Evolutionary conservation across 2,888 invertebrate genomes (phyloP).

Genomic region (Eledona agricola): DNA sequence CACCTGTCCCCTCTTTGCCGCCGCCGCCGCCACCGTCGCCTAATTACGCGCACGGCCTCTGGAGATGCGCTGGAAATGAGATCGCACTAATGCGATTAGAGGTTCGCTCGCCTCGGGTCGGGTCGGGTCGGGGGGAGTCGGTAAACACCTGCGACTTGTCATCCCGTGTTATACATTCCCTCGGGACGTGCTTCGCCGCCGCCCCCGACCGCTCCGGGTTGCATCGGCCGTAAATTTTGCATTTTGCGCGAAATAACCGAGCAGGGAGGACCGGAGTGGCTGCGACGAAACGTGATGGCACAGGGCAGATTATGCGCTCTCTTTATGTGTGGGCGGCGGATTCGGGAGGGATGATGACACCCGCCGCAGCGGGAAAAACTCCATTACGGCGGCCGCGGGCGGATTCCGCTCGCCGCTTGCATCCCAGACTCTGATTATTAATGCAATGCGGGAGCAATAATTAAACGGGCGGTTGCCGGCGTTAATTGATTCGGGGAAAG

Average conservation of each 20-base stretch:
- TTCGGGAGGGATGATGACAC: slow-evolving; percentile 11
- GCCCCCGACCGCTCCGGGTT: slow-evolving; percentile 31
- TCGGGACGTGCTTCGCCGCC: slow-evolving; percentile 50
- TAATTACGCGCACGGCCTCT: slow-evolving; percentile 50
- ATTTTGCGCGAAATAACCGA: slow-evolving; percentile 46
- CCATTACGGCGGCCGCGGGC: slow-evolving; percentile 14
- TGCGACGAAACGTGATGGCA: slow-evolving; percentile 37
- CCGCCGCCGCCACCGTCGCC: slow-evolving; percentile 41
- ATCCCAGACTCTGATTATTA: slow-evolving; percentile 1
- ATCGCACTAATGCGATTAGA: slow-evolving; percentile 58
- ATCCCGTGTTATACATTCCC: slow-evolving; percentile 57
- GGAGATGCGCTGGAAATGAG: slow-evolving; percentile 55
- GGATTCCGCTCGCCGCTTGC: slow-evolving; percentile 3
- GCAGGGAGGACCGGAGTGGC: slow-evolving; percentile 22
- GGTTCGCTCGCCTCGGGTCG: slow-evolving; percentile 41
- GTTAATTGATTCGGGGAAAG: no score
- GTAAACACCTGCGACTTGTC: slow-evolving; percentile 61
- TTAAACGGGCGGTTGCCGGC: slow-evolving; percentile 2
- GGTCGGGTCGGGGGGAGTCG: slow-evolving; percentile 43
- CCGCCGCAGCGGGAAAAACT: slow-evolving; percentile 23
- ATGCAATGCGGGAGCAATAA: slow-evolving; percentile 1
- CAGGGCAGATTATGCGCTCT: slow-evolving; percentile 37
- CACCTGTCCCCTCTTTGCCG: slow-evolving; percentile 34
- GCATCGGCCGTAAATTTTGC: slow-evolving; percentile 52
- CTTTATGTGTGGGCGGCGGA: slow-evolving; percentile 32